Evolutionary conservation across 2,888 invertebrate species (phyloP).

Genomic region (Athripsodes cinereus): DNA sequence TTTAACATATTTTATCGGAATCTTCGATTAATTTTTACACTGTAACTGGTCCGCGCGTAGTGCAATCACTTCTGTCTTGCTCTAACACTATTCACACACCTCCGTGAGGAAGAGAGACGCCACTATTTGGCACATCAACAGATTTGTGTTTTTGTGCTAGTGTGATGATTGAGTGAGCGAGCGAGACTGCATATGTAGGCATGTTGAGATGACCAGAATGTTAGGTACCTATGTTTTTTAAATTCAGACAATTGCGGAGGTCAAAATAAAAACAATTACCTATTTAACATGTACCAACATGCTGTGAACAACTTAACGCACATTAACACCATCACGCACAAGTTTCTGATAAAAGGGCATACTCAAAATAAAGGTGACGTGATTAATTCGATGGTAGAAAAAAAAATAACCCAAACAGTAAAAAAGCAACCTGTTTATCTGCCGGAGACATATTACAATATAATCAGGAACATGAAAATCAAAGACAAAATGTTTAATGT

Average conservation of each 20-base stretch:
- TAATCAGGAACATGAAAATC: not conserved
- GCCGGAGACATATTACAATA: not conserved
- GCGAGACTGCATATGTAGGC: too few relatives aligned
- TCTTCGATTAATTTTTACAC: too few relatives aligned
- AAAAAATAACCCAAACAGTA: not conserved
- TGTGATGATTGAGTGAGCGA: too few relatives aligned
- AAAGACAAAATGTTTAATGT: not conserved
- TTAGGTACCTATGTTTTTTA: too few relatives aligned
- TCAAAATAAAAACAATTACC: not conserved
- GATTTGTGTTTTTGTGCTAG: too few relatives aligned
- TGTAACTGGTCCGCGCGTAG: too few relatives aligned
- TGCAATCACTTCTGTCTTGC: too few relatives aligned
- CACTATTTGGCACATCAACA: not conserved
- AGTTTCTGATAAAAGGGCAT: not conserved
- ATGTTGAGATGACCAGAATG: too few relatives aligned
- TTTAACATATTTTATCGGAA: too few relatives aligned
- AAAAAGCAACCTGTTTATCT: not conserved
- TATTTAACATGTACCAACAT: not conserved
- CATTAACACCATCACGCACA: not conserved
- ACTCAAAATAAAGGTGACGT: not conserved
- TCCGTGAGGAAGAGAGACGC: too few relatives aligned
- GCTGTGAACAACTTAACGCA: not conserved
- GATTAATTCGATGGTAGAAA: not conserved
- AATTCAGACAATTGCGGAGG: not conserved
- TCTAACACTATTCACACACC: too few relatives aligned